Evolutionary conservation across 1,140 invertebrate species (phyloP).

Genomic region (Adoxophyes honmai): DNA sequence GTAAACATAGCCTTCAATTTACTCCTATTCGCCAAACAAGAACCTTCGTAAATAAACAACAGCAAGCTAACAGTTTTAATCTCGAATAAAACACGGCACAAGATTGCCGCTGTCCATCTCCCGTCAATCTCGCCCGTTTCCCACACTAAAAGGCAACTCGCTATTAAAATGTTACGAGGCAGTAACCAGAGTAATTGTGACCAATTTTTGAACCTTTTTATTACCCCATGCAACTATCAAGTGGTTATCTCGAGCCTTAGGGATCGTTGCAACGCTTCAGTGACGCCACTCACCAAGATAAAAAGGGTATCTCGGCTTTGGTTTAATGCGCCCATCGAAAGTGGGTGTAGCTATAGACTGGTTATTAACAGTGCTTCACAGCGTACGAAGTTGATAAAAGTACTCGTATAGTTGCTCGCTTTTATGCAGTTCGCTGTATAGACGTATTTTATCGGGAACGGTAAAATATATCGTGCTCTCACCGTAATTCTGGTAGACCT

Average conservation of each 20-base stretch:
- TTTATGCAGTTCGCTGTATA: too few species aligned
- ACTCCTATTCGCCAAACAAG: too few species aligned
- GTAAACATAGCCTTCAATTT: too few species aligned
- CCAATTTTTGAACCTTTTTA: slow-evolving; percentile 66
- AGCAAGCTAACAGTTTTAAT: neutral
- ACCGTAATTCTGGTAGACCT: too few species aligned
- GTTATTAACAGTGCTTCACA: neutral
- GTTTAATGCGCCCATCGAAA: slow-evolving; percentile 25
- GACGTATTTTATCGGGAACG: too few species aligned
- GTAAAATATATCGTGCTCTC: too few species aligned
- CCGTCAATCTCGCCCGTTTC: slow-evolving; percentile 28
- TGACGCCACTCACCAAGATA: slow-evolving; percentile 26
- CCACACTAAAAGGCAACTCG: slow-evolving; percentile 49
- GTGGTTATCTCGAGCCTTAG: slow-evolving; percentile 53
- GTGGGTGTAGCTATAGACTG: neutral
- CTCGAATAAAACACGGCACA: neutral
- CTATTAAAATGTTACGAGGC: slow-evolving; percentile 65
- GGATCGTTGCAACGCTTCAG: slow-evolving; percentile 35
- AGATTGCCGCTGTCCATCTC: slow-evolving; percentile 24
- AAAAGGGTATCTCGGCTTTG: slow-evolving; percentile 20
- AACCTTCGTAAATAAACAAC: too few species aligned
- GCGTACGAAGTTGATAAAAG: neutral
- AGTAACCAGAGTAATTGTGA: slow-evolving; percentile 62
- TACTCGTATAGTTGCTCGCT: too few species aligned
- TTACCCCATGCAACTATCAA: slow-evolving; percentile 64